These are phyloP conservation scores for Phylloscopus whistleri DNA, from an alignment of 2,113 vertebrate genomes.

Conservation along the genomic window DNA sequence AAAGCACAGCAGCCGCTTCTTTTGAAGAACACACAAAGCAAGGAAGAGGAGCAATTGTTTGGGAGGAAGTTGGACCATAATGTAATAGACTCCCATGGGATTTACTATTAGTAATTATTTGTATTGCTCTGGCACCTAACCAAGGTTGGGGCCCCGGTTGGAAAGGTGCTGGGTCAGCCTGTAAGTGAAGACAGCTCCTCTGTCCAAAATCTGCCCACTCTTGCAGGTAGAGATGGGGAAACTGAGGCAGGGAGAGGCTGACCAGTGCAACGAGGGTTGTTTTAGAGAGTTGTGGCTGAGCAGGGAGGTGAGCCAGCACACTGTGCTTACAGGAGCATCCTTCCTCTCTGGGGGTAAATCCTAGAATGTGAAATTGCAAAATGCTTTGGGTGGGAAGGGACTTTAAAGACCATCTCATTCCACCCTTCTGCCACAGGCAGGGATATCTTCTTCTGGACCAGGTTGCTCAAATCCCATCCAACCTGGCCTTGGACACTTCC, in stretches of 20 bases:
- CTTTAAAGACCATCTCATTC: background rate
- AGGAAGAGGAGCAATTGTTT: constrained; percentile 69
- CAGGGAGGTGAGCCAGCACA: background rate
- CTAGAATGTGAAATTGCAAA: background rate
- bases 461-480: background rate
- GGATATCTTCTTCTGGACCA: background rate
- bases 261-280: background rate
- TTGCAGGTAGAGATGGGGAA: background rate
- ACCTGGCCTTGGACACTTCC: background rate
- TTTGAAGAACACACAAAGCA: constrained; percentile 65
- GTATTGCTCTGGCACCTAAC: constrained; percentile 46
- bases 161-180: background rate
- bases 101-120: constrained; percentile 62
- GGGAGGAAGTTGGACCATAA: constrained; percentile 49
- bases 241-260: background rate
- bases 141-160: background rate
- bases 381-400: background rate
- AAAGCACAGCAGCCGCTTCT: constrained; percentile 56
- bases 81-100: constrained; percentile 27
- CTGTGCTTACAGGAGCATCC: background rate
- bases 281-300: background rate
- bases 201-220: background rate
- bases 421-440: rapidly evolving
- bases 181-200: background rate
- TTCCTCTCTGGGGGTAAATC: background rate